A percentile compares a stretch with the other conserved stretches of the same genome.
Evolutionary conservation across 2,797 vertebrate species (phyloP).

Genomic region (Sebastolobus altivelis): DNA sequence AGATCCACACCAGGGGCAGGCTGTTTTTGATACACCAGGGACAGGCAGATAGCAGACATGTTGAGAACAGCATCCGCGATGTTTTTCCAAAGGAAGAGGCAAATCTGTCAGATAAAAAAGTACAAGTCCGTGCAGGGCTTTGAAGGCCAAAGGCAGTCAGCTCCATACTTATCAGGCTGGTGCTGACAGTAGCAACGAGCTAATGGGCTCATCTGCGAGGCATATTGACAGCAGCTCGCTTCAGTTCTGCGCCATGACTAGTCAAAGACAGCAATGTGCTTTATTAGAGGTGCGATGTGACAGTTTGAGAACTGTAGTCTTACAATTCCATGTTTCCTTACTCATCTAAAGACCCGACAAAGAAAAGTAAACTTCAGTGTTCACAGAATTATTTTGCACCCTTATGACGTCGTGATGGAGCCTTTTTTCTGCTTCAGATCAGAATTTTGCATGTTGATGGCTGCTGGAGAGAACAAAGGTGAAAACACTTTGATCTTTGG

Average conservation of each 20-base stretch:
- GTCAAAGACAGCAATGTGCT: conserved; percentile 63
- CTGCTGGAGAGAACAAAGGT: conserved; percentile 27
- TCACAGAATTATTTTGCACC: conserved; percentile 52
- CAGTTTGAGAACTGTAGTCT: conserved; percentile 52
- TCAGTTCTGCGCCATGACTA: conserved; percentile 45
- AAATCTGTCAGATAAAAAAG: conserved; percentile 73
- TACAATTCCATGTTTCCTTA: conserved; percentile 41
- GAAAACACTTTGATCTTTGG: conserved; percentile 35
- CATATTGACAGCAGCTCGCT: conserved; percentile 67
- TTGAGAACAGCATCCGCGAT: conserved; percentile 50
- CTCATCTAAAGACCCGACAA: conserved; percentile 45
- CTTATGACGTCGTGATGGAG: conserved; percentile 9
- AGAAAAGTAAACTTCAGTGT: conserved; percentile 47
- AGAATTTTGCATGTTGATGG: conserved; percentile 49
- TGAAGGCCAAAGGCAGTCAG: conserved; percentile 70
- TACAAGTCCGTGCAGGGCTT: conserved; percentile 57
- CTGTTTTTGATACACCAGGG: conserved; percentile 62
- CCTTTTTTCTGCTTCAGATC: conserved; percentile 42
- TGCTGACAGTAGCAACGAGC: conserved; percentile 71
- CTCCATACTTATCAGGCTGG: conserved; percentile 61
- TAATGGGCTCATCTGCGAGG: conserved; percentile 74
- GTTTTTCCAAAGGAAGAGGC: conserved; percentile 60
- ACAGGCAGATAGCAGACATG: conserved; percentile 62
- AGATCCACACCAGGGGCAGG: conserved; percentile 51
- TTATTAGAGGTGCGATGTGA: conserved; percentile 70